phyloP scores from a whole-genome alignment of 2,113 vertebrate genomes.

The Psittacus erithacus region DNA sequence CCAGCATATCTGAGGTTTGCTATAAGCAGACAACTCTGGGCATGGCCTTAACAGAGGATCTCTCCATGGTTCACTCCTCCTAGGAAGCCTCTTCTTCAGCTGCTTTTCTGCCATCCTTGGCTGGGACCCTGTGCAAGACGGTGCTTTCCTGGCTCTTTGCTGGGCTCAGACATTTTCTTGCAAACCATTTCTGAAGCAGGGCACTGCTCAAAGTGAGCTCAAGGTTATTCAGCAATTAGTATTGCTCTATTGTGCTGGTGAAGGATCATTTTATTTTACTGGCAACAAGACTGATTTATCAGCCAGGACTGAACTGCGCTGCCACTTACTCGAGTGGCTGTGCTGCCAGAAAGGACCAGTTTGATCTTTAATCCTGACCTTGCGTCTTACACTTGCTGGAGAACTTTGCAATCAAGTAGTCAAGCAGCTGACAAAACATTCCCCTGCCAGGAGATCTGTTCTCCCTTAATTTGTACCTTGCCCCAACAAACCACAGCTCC shows the following conservation, averaged over 20 bases:
- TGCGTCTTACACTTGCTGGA: not conserved
- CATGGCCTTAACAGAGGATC: not conserved
- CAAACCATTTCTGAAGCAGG: not conserved
- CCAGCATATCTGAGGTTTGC: not conserved
- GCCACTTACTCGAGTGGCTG: not conserved
- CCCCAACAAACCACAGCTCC: not conserved
- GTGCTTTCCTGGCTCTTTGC: not conserved
- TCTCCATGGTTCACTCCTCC: not conserved
- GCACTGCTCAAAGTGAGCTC: not conserved
- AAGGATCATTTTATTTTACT: not conserved
- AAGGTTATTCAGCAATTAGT: not conserved
- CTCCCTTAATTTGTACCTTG: not conserved
- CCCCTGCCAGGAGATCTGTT: not conserved
- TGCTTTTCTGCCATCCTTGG: not conserved
- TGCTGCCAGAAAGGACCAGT: not conserved
- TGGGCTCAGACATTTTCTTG: not conserved
- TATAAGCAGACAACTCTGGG: not conserved
- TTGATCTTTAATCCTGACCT: not conserved
- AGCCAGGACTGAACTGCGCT: not conserved
- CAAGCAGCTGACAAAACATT: not conserved
- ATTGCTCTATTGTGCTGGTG: not conserved
- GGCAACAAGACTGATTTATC: not conserved
- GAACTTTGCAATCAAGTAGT: not conserved
- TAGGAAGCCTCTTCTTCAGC: not conserved
- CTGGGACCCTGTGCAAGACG: not conserved